Conservation (phyloP, 2,888 invertebrate genomes). For the Orthonevra nobilis region DNA sequence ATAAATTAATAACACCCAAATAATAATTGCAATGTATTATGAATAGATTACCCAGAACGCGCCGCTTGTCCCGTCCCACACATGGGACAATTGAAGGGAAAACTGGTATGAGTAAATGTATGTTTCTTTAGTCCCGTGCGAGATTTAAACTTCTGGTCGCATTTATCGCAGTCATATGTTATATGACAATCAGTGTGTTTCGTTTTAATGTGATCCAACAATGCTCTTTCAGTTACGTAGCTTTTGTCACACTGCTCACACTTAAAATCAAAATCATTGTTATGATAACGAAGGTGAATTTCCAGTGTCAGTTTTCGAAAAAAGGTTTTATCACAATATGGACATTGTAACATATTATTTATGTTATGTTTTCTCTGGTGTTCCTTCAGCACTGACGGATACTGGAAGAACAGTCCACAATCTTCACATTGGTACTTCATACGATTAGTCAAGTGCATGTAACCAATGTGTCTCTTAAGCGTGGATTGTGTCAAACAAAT, state of each 20-base stretch:
- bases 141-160: conserved; percentile 52
- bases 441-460: conserved; percentile 40
- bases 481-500: conserved; percentile 24
- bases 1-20: background rate
- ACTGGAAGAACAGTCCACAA: conserved; percentile 49
- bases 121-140: conserved; percentile 53
- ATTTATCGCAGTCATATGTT: conserved; percentile 49
- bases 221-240: conserved; percentile 53
- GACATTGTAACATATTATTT: conserved; percentile 29
- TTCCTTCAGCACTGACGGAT: conserved; percentile 42
- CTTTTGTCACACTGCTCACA: conserved; percentile 69
- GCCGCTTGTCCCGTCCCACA: conserved; percentile 47
- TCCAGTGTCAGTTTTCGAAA: conserved; percentile 54
- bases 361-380: conserved; percentile 51
- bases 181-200: conserved; percentile 29
- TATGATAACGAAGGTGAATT: conserved; percentile 68
- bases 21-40: too few species aligned
- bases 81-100: conserved; percentile 50
- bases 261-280: conserved; percentile 69
- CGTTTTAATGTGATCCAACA: conserved; percentile 44
- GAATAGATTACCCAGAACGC: conserved; percentile 59
- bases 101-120: conserved; percentile 47
- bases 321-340: conserved; percentile 46
- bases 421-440: conserved; percentile 60
- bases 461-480: conserved; percentile 36